Conservation (phyloP, 2,888 invertebrate genomes). For the Abscondita cerata region DNA sequence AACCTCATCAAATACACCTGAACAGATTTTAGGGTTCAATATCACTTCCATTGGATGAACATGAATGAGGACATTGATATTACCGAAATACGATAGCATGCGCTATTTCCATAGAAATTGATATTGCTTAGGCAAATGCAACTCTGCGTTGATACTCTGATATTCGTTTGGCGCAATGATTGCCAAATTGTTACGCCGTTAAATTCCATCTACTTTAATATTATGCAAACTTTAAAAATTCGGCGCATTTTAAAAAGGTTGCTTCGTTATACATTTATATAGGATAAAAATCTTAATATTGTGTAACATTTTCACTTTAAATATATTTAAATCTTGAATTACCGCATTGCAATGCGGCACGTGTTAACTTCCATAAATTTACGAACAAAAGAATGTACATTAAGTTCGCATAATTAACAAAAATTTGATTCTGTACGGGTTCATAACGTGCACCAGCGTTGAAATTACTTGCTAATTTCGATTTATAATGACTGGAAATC, state of each 20-base stretch:
- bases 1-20: constrained; percentile 18
- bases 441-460: not conserved
- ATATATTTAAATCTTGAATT: not conserved
- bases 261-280: no score
- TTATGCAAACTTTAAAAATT: no score
- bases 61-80: constrained; percentile 11
- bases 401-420: constrained; percentile 1
- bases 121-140: constrained; percentile 6
- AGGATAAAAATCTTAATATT: no score
- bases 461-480: no score
- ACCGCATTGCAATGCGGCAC: not conserved
- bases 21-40: constrained; percentile 29
- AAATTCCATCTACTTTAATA: no score
- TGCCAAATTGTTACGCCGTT: no score
- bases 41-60: constrained; percentile 16
- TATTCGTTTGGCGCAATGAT: no score
- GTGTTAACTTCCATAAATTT: not conserved
- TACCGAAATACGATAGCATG: constrained; percentile 16
- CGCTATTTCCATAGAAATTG: constrained; percentile 26
- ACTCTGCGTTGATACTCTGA: no score
- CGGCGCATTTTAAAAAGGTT: no score
- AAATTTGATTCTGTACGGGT: not conserved
- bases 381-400: not conserved
- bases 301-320: not conserved
- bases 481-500: no score